Percentiles rank a stretch among this genome's conserved stretches.
These are phyloP conservation scores for Trichogramma evanescens DNA, from an alignment of 2,888 invertebrate species.

Conservation along the genomic window DNA sequence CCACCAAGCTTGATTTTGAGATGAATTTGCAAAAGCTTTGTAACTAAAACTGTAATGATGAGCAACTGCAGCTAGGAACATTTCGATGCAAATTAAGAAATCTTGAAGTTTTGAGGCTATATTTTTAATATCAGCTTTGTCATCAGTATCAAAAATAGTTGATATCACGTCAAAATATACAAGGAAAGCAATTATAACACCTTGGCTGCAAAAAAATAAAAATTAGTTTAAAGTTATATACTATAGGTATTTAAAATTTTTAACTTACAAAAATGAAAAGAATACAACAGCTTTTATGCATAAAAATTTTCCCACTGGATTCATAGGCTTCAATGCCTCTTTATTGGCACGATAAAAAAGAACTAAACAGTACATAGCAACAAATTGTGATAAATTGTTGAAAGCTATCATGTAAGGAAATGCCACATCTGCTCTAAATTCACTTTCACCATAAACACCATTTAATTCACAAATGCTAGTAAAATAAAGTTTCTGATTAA, in stretches of 20 bases:
- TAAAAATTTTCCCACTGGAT: slow-evolving; percentile 89
- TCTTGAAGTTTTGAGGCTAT: slow-evolving; percentile 82
- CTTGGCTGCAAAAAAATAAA: slow-evolving; percentile 65
- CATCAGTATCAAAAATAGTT: slow-evolving; percentile 64
- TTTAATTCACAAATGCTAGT: slow-evolving; percentile 74
- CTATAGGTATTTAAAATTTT: not conserved
- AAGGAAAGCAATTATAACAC: slow-evolving; percentile 78
- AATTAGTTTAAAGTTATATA: not conserved
- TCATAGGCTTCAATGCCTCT: slow-evolving; percentile 82
- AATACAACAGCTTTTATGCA: slow-evolving; percentile 97
- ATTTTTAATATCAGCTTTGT: slow-evolving; percentile 61
- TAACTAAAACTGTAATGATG: slow-evolving; percentile 96
- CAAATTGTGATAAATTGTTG: slow-evolving; percentile 90
- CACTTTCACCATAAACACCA: slow-evolving; percentile 85
- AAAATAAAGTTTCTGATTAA: slow-evolving; percentile 26
- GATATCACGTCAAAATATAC: slow-evolving; percentile 78
- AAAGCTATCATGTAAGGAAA: slow-evolving; percentile 83
- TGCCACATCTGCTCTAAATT: slow-evolving; percentile 76
- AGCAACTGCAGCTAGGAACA: slow-evolving; percentile 92
- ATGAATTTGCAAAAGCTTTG: slow-evolving; percentile 65
- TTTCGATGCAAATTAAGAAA: slow-evolving; percentile 94
- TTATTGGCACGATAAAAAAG: slow-evolving; percentile 87
- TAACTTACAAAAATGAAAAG: slow-evolving; percentile 93
- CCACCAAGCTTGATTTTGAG: slow-evolving; percentile 46
- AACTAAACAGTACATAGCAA: slow-evolving; percentile 93